Evolutionary conservation across 1,140 invertebrate species (phyloP).

Genomic region (Phortica variegata): DNA sequence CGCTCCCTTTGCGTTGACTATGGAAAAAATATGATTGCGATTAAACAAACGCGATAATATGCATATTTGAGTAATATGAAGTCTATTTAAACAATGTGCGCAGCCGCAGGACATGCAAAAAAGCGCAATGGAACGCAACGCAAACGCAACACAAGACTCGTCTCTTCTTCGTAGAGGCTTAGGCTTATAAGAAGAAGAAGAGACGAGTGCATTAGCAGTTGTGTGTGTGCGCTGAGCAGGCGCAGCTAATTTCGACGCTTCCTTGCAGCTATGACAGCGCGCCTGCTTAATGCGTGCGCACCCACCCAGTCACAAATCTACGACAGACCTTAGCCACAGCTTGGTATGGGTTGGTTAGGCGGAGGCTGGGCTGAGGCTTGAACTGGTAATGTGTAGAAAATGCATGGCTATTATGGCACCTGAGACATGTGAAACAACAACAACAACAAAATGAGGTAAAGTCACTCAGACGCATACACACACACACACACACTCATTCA

Average conservation of each 20-base stretch:
- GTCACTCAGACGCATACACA: conserved; percentile 3
- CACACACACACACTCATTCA: too few species aligned
- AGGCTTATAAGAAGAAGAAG: conserved; percentile 2
- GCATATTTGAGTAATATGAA: conserved; percentile 53
- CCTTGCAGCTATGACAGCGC: conserved; percentile 5
- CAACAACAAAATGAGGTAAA: conserved; percentile 11
- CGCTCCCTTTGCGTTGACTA: too few species aligned
- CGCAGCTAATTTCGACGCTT: conserved; percentile 20
- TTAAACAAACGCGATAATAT: conserved; percentile 55
- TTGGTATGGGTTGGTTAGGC: too few species aligned
- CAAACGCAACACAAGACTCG: background rate
- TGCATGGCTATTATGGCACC: conserved; percentile 50
- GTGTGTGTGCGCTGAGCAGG: conserved; percentile 27
- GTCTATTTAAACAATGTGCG: conserved; percentile 51
- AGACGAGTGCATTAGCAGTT: conserved; percentile 9
- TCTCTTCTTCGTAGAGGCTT: background rate
- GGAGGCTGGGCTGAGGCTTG: too few species aligned
- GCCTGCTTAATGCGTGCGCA: conserved; percentile 1
- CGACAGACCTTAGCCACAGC: too few species aligned
- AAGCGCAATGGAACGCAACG: conserved; percentile 1
- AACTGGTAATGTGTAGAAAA: conserved; percentile 40
- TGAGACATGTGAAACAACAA: conserved; percentile 18
- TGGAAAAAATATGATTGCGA: conserved; percentile 44
- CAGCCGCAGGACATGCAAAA: conserved; percentile 29
- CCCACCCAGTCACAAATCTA: too few species aligned